phyloP scores from a whole-genome alignment of 2,888 invertebrate genomes.

The Eutolmus rufibarbis region DNA sequence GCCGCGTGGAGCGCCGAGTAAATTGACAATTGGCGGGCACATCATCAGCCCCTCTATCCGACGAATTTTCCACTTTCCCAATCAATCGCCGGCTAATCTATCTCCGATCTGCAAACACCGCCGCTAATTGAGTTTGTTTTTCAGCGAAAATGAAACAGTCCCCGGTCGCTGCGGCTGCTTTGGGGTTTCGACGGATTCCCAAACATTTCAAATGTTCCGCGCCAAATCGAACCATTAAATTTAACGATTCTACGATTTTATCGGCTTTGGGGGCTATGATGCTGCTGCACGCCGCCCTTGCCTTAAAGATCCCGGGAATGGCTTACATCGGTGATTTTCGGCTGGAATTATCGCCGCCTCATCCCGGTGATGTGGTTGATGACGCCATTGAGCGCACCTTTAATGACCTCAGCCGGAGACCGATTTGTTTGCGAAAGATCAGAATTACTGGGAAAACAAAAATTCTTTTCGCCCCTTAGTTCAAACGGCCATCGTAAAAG shows the following conservation, averaged over 20 bases:
- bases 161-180: background rate
- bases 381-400: background rate
- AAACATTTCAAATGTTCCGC: background rate
- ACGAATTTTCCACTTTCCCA: background rate
- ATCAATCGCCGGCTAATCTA: background rate
- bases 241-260: background rate
- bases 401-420: background rate
- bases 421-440: background rate
- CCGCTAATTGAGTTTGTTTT: slow-evolving; percentile 35
- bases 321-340: background rate
- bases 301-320: background rate
- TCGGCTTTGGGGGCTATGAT: background rate
- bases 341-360: background rate
- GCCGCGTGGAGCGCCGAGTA: background rate
- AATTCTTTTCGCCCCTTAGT: background rate
- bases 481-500: background rate
- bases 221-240: slow-evolving; percentile 19
- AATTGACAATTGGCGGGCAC: background rate
- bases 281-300: background rate
- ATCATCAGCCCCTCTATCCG: background rate
- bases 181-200: background rate
- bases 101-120: background rate
- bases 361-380: background rate
- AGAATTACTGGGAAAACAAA: background rate
- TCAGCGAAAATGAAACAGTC: slow-evolving; percentile 11